These are phyloP conservation scores for Paralinhomoeus sp. DNA, from an alignment of 2,888 invertebrate species.

Conservation along the genomic window DNA sequence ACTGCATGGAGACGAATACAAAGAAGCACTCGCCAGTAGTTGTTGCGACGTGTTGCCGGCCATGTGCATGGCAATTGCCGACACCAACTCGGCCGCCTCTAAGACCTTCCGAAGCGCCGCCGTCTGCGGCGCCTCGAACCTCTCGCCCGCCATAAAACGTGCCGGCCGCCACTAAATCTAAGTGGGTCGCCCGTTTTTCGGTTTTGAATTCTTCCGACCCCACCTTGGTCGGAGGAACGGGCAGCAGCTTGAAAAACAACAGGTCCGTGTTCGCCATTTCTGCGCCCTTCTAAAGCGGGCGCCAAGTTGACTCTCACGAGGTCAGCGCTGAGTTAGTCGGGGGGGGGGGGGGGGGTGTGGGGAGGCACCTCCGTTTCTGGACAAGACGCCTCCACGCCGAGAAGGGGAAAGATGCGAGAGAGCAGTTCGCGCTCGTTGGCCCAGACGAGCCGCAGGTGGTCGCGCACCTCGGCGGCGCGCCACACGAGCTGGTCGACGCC, in stretches of 20 bases:
- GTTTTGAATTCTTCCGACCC: slow-evolving; percentile 2
- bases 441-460: slow-evolving; percentile 48
- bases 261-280: too few relatives aligned
- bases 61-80: slow-evolving; percentile 1
- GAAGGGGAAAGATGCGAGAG: slow-evolving; percentile 16
- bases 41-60: too few relatives aligned
- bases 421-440: slow-evolving; percentile 40
- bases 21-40: too few relatives aligned
- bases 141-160: slow-evolving; percentile 7
- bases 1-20: too few relatives aligned
- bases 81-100: slow-evolving; percentile 17
- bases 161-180: slow-evolving; percentile 16
- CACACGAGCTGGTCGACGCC: slow-evolving; percentile 4
- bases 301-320: too few relatives aligned
- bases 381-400: slow-evolving; percentile 6
- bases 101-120: slow-evolving; percentile 16
- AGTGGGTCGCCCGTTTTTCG: slow-evolving; percentile 5
- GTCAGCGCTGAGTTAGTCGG: too few relatives aligned
- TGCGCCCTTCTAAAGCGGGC: too few relatives aligned
- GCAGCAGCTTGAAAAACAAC: slow-evolving; percentile 59
- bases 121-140: slow-evolving; percentile 20
- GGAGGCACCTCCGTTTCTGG: too few relatives aligned
- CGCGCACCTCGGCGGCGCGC: slow-evolving; percentile 22
- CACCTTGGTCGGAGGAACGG: slow-evolving; percentile 55
- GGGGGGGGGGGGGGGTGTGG: too few relatives aligned